These are phyloP conservation scores for Apodemus speciosus DNA, from an alignment of 2,113 vertebrate species.

Conservation along the genomic window DNA sequence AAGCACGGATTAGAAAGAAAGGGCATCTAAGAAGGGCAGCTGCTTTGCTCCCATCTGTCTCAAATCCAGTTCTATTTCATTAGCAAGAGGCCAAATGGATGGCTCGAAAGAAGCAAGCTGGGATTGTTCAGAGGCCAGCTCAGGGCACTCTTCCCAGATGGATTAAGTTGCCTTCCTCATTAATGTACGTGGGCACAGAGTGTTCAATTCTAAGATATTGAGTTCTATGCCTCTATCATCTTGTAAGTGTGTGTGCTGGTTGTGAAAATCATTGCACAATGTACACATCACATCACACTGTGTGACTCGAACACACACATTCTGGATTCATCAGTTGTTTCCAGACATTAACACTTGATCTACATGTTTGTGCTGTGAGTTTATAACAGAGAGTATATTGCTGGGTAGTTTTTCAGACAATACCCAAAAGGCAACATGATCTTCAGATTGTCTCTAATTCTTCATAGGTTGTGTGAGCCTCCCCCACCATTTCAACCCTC, in stretches of 20 bases:
- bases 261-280: background rate
- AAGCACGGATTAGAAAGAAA: conserved; percentile 28
- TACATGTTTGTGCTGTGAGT: background rate
- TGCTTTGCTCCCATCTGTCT: background rate
- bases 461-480: background rate
- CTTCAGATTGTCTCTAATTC: background rate
- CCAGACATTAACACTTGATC: background rate
- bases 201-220: background rate
- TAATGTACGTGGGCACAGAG: background rate
- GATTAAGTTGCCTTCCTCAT: background rate
- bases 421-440: background rate
- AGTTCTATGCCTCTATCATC: background rate
- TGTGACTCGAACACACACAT: background rate
- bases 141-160: background rate
- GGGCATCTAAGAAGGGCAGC: background rate
- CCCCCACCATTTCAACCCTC: background rate
- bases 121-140: background rate
- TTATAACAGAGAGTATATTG: background rate
- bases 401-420: background rate
- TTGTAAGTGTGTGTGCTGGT: background rate
- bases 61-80: background rate
- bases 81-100: background rate
- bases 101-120: background rate
- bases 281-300: background rate
- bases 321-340: background rate